Evolutionary conservation across 2,113 vertebrate genomes (phyloP).

Genomic region (Misgurnus anguillicaudatus): DNA sequence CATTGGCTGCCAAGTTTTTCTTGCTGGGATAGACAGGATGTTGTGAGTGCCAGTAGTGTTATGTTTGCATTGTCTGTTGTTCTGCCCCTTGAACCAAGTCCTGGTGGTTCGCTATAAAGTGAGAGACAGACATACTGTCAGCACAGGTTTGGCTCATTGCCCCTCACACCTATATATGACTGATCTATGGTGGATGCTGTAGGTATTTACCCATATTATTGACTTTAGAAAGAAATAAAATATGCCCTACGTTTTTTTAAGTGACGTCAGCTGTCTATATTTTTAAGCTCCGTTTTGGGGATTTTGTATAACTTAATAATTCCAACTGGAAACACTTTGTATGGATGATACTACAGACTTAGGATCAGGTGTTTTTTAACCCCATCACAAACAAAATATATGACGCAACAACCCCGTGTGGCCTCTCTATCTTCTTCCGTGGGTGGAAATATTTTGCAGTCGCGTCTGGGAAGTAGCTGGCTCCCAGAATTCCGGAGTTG

Average conservation of each 20-base stretch:
- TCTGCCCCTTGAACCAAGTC: constrained; percentile 37
- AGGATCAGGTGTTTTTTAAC: constrained; percentile 5
- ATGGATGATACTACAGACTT: neutral
- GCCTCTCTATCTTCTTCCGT: constrained; percentile 2
- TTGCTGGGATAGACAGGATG: constrained; percentile 34
- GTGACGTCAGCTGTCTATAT: neutral
- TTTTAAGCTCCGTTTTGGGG: no score
- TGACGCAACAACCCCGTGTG: constrained; percentile 6
- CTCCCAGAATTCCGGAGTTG: constrained; percentile 47
- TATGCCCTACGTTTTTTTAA: neutral
- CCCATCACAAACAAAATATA: neutral
- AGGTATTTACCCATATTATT: constrained; percentile 21
- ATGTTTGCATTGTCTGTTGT: constrained; percentile 49
- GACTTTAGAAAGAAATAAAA: neutral
- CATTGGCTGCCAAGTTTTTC: constrained; percentile 11
- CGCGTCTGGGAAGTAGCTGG: constrained; percentile 49
- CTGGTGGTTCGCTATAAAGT: constrained; percentile 31
- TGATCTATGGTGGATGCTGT: neutral
- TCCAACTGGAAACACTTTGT: neutral
- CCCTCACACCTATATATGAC: neutral
- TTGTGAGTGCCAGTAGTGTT: constrained; percentile 24
- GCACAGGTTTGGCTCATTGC: constrained; percentile 15
- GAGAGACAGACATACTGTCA: constrained; percentile 33
- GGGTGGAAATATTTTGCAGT: constrained; percentile 40
- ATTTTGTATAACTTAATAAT: neutral